Base-by-base conservation (phyloP, 2,113 vertebrate species). In the Tringa solitaria region DNA sequence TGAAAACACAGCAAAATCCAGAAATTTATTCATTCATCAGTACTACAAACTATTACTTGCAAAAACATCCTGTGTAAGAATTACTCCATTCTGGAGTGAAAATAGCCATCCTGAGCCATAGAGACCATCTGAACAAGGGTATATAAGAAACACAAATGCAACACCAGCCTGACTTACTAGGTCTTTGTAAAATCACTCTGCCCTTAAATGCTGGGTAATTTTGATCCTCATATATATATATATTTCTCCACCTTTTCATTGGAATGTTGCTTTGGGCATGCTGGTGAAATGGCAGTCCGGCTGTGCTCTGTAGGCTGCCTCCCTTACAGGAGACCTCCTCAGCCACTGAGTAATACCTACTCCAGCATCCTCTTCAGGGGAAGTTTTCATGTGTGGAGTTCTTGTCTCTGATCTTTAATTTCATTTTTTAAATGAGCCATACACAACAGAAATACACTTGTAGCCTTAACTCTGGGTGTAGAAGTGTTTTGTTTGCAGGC, bases 321-420 rank as follows among this genome's bases (percentile, higher is more conserved):
- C 11, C 27, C 51, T 59, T 12, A 33, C 23, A 61, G 14, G 20
- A 6, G 35, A 32, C 8, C 35, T 95, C 27, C 81, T 26, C 17
- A 39, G 2, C 16, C 8, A 0, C 32, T 41, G 37, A 72, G 12
- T 23, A 19, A 23, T 51, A 77, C 9, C 23, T 45, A 3, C 14
- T 41, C 43, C 41, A 48, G n/a, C 0, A 0, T 45, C 61, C 57
- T 30, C 19, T 45, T 6, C 2, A 1, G 33, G 22, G 23, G 15
- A 64, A 30, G 18, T 39, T 61, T 80, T 84, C 59, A 15, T 22
- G 7, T 4, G n/a, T 8, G 8, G 14, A 53, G 26, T 35, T 74
- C 43, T 88, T 65, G 12, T 50, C 35, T 67, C 70, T 50, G 32
- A 59, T 35, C 54, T 43, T 46, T 53, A 32, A 35, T 72, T 79